Base-by-base conservation (phyloP, 2,113 vertebrate species). In the Mirounga angustirostris region DNA sequence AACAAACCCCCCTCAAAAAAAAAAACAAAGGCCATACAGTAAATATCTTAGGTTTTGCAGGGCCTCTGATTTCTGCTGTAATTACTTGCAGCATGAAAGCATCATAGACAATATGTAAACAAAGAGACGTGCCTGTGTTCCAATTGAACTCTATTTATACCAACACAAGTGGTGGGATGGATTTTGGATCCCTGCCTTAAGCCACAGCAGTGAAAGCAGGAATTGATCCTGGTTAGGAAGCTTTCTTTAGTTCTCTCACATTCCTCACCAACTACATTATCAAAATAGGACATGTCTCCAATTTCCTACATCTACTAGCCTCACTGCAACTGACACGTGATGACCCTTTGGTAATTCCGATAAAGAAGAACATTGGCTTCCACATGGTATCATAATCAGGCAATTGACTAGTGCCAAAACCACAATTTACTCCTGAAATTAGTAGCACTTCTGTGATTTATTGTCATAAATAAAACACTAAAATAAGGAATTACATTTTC, bases 381-480 rank as follows among this genome's bases (percentile, higher is more conserved):
- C 14, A 4, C 11, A 58, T 81, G 61, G 74, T 65, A 22, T 6
- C 46, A 81, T 13, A 54, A 76, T 6, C 33, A 50, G 87, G 58
- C 73, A 40, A 61, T 0, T 21, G 86, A 43, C 59, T 89, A 16
- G 54, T 33, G 24, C 52, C 82, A 16, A 97, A 89, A 74, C 89
- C 81, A 85, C 81, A 96, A 79, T 73, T 56, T 12, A 85, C 65
- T 91, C 86, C 78, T 93, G 91, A 85, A 84, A 97, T 94, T 16
- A 94, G 79, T 83, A 67, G 69, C 56, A 81, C 52, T 40, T 90
- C 91, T 71, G 56, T 92, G 69, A 73, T 84, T 89, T 93, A 79
- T 82, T 82, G 93, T 93, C 40, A 91, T 43, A 65, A 93, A 78
- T 73, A 54, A 82, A 85, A 46, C 9, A 46, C 26, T 54, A 90